These are phyloP conservation scores for Planiliza haematocheilus DNA, from an alignment of 2,113 vertebrate genomes.

Conservation along the genomic window DNA sequence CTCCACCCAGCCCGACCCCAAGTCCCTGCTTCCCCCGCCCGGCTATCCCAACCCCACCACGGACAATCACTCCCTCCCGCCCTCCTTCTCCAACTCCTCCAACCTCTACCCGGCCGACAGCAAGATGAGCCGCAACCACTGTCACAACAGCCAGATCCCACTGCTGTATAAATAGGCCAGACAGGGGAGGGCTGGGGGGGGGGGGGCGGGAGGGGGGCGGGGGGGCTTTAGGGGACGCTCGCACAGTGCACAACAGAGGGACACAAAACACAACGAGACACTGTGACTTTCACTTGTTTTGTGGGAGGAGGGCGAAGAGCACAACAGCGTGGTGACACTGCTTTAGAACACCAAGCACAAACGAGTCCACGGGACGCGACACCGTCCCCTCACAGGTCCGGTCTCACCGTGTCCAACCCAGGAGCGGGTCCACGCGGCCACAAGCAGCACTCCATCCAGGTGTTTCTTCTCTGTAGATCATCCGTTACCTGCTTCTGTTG, in stretches of 20 bases:
- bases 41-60: conserved; percentile 84
- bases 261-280: conserved; percentile 58
- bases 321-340: conserved; percentile 46
- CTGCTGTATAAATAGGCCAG: conserved; percentile 89
- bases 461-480: no score
- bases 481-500: conserved; percentile 53
- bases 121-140: conserved; percentile 91
- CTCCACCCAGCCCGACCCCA: conserved; percentile 77
- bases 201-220: neutral
- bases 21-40: conserved; percentile 82
- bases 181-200: neutral
- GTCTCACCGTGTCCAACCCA: conserved; percentile 48
- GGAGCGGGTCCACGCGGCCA: neutral
- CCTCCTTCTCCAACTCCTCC: conserved; percentile 85
- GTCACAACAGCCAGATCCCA: conserved; percentile 92
- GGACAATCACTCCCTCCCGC: conserved; percentile 83
- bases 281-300: conserved; percentile 70
- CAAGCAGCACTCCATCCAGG: conserved; percentile 19
- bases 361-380: neutral
- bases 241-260: conserved; percentile 24
- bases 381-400: no score
- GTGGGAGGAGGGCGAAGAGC: conserved; percentile 21
- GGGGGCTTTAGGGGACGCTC: neutral
- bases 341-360: conserved; percentile 53
- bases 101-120: conserved; percentile 88